phyloP scores from a whole-genome alignment of 2,113 vertebrate species.

The Thymallus thymallus region DNA sequence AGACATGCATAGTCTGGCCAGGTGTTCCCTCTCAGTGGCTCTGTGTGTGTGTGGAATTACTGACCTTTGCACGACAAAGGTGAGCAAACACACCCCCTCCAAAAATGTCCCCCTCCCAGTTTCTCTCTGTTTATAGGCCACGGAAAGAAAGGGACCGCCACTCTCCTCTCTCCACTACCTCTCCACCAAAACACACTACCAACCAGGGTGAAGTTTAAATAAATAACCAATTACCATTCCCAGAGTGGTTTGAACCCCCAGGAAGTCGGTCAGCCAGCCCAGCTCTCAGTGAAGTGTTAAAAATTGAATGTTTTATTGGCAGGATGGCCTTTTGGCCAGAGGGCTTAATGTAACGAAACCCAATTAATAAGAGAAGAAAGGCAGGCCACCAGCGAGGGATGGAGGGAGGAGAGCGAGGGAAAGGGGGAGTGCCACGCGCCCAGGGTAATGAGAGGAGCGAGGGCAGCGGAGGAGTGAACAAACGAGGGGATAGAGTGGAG shows the following conservation, averaged over 20 bases:
- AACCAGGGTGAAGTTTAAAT: constrained; percentile 73
- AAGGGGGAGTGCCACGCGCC: constrained; percentile 62
- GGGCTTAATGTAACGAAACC: constrained; percentile 28
- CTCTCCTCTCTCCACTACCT: background rate
- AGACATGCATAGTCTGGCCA: constrained; percentile 49
- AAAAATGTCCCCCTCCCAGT: background rate
- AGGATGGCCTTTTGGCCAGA: constrained; percentile 72
- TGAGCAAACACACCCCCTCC: constrained; percentile 52
- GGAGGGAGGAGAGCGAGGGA: background rate
- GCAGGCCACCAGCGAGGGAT: constrained; percentile 59
- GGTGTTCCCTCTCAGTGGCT: constrained; percentile 61
- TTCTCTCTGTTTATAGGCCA: constrained; percentile 31
- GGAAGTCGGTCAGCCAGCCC: constrained; percentile 5
- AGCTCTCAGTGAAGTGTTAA: constrained; percentile 61
- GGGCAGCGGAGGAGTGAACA: constrained; percentile 34
- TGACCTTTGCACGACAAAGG: constrained; percentile 61
- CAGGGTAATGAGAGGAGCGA: constrained; percentile 72
- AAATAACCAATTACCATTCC: constrained; percentile 74
- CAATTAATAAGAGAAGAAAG: constrained; percentile 64
- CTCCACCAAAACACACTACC: background rate
- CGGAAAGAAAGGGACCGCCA: constrained; percentile 34
- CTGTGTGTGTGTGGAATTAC: constrained; percentile 26
- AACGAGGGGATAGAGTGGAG: constrained; percentile 50
- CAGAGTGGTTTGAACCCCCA: constrained; percentile 55
- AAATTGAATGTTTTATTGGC: constrained; percentile 74